A percentile compares a stretch with the other conserved stretches of the same genome.
Evolutionary conservation across 2,113 vertebrate species (phyloP).

Genomic region (Callopanchax toddi): DNA sequence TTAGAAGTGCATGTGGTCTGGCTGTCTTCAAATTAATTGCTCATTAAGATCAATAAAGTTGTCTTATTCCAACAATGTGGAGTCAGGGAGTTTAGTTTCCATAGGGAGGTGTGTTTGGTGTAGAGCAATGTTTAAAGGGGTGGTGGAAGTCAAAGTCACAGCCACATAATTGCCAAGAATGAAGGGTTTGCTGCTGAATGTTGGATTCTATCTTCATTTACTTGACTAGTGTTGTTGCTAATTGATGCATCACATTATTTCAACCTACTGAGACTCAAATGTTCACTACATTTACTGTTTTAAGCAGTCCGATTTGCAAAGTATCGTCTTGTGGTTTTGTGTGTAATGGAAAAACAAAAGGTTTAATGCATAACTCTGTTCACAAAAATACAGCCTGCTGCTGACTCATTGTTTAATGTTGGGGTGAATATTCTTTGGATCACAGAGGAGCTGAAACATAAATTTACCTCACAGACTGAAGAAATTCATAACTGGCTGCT

Average conservation of each 20-base stretch:
- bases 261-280: no score
- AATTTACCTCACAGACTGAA: slow-evolving; percentile 12
- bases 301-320: no score
- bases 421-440: not conserved
- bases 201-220: not conserved
- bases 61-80: not conserved
- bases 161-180: not conserved
- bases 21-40: no score
- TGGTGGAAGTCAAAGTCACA: not conserved
- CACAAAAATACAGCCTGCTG: not conserved
- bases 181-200: not conserved
- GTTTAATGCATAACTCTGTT: no score
- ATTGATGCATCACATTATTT: not conserved
- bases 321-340: not conserved
- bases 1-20: no score
- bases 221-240: not conserved
- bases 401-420: not conserved
- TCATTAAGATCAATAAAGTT: no score
- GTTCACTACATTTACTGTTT: no score
- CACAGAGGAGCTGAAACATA: not conserved
- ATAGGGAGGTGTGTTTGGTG: not conserved
- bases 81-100: not conserved
- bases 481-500: slow-evolving; percentile 13
- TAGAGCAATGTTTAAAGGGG: not conserved
- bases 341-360: not conserved